phyloP scores from a whole-genome alignment of 2,888 invertebrate species.

The Theretra japonica region DNA sequence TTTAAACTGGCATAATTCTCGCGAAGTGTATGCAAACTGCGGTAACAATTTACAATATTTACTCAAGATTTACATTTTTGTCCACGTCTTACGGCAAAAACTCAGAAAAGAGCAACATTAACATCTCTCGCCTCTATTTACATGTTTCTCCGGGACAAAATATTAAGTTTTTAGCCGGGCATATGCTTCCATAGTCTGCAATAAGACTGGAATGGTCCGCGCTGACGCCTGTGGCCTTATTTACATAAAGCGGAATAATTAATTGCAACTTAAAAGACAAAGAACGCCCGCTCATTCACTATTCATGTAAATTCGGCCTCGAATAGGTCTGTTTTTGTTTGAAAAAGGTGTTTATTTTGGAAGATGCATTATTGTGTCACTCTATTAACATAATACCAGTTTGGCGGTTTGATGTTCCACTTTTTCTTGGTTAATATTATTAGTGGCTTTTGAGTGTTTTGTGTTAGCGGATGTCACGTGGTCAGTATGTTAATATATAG shows the following conservation, averaged over 20 bases:
- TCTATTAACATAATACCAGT: constrained; percentile 30
- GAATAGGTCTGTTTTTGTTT: constrained; percentile 61
- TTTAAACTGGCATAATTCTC: constrained; percentile 1
- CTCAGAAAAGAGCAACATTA: constrained; percentile 35
- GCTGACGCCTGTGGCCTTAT: constrained; percentile 65
- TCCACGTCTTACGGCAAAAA: constrained; percentile 35
- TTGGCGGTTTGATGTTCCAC: constrained; percentile 16
- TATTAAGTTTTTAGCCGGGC: constrained; percentile 56
- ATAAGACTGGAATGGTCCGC: constrained; percentile 62
- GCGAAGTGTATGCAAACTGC: constrained; percentile 5
- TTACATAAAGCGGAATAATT: constrained; percentile 82
- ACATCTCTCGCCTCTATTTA: constrained; percentile 49
- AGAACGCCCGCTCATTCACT: constrained; percentile 69
- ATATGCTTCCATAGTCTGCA: constrained; percentile 53
- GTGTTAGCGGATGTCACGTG: background rate
- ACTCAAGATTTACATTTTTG: constrained; percentile 2
- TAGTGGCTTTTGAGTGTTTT: background rate
- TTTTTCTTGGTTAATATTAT: constrained; percentile 15
- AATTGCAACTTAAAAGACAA: constrained; percentile 80
- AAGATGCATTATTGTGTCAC: constrained; percentile 32
- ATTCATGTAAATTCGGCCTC: constrained; percentile 79
- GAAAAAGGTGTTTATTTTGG: constrained; percentile 39
- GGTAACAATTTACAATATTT: background rate
- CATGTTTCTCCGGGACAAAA: constrained; percentile 54
- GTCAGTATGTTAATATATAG: background rate